Evolutionary conservation across 2,888 invertebrate species (phyloP).

Genomic region (Apodemia mormo): DNA sequence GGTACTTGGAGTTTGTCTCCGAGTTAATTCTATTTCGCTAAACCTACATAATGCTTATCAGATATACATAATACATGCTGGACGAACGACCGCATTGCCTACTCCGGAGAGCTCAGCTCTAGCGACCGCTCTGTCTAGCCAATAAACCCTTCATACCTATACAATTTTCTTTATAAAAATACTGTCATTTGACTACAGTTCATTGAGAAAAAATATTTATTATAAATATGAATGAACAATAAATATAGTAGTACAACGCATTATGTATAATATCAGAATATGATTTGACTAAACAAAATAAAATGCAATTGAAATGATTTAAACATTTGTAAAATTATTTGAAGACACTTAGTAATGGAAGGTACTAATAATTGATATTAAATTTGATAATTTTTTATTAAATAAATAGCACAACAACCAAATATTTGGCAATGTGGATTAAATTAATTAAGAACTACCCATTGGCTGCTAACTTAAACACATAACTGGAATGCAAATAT

Average conservation of each 20-base stretch:
- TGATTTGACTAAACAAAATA: slow-evolving; percentile 80
- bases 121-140: slow-evolving; percentile 49
- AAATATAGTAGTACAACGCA: slow-evolving; percentile 72
- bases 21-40: slow-evolving; percentile 79
- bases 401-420: slow-evolving; percentile 81
- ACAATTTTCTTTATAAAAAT: slow-evolving; percentile 82
- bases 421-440: slow-evolving; percentile 78
- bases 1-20: slow-evolving; percentile 76
- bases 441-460: slow-evolving; percentile 74
- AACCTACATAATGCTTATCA: slow-evolving; percentile 83
- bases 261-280: slow-evolving; percentile 75
- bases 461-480: slow-evolving; percentile 74
- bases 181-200: slow-evolving; percentile 83
- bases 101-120: slow-evolving; percentile 23
- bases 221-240: slow-evolving; percentile 72
- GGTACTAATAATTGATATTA: slow-evolving; percentile 68
- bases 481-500: slow-evolving; percentile 81
- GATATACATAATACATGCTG: slow-evolving; percentile 69
- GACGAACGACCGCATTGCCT: slow-evolving; percentile 34
- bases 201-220: slow-evolving; percentile 76
- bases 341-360: slow-evolving; percentile 74
- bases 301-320: slow-evolving; percentile 81
- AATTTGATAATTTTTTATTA: slow-evolving; percentile 50
- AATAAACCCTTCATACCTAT: slow-evolving; percentile 74
- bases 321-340: slow-evolving; percentile 73